Base-by-base conservation (phyloP, 2,888 invertebrate genomes). In the Idaea biselata region DNA sequence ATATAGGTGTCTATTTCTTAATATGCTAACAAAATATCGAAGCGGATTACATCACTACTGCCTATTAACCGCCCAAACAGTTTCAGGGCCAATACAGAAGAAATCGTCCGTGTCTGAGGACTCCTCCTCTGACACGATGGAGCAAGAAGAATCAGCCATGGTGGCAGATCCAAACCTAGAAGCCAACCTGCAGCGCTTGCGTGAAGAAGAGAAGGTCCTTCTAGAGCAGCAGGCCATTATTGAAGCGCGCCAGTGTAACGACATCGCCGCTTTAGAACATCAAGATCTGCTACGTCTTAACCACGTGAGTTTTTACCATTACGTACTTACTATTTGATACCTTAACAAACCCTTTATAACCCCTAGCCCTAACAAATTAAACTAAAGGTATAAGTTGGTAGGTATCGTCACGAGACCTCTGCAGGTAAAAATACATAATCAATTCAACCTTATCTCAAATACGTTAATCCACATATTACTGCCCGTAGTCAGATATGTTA, bases 81-180 rank as follows among this genome's bases (percentile, higher is more conserved):
- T 89, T 89, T 82, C 94, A 96, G 97, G 97, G 89, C 96, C 97
- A 93, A 96, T 97, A 87, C 94, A 96, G 94, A 97, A 97, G 94
- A 97, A 97, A 90, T 97, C 97, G 73, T 94, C 97, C 80, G 95
- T 97, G 88, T 97, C 97, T 91, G 96, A 96, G 75, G 90, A 89
- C 67, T 96, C 96, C 66, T 96, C 97, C 76, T 98, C 98, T 77
- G 98, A 98, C 87, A 96, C 97, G 91, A 97, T 97, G 95, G 98
- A 98, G 90, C 94, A 98, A 86, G 98, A 98, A 82, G 98, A 98
- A 90, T 96, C 96, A 78, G 95, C 96, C 77, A 88, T 96, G 83
- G 91, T 95, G 77, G 93, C 94, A 1, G 91, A 91, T 56, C 79
- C 87, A 0, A 84, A 86, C 55, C 65, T 91, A 74, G 91, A 91